Conservation (phyloP, 2,888 invertebrate species). For the Callyntrura sp. region DNA sequence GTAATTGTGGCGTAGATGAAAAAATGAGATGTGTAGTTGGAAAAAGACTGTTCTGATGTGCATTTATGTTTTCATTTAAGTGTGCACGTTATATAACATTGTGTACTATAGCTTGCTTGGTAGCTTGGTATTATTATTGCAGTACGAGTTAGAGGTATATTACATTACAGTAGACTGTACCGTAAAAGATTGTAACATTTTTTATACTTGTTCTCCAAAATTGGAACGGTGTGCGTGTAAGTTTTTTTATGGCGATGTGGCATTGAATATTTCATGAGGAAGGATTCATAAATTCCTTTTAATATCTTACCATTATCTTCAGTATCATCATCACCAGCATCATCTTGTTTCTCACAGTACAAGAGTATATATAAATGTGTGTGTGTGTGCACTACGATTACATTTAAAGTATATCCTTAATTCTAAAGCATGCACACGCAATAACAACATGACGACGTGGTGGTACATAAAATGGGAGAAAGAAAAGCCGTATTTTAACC, state of each 20-base stretch:
- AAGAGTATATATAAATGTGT: no score
- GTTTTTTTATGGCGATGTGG: conserved; percentile 51
- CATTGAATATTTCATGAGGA: conserved; percentile 69
- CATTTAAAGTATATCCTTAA: conserved; percentile 32
- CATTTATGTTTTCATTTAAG: conserved; percentile 49
- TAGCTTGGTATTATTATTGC: not conserved
- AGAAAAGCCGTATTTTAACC: not conserved
- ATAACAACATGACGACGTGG: conserved; percentile 40
- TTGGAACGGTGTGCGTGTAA: not conserved
- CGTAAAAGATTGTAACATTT: no score
- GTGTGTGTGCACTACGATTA: no score
- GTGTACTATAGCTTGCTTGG: no score
- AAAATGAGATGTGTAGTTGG: no score
- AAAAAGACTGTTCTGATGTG: conserved; percentile 3
- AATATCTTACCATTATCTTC: conserved; percentile 54
- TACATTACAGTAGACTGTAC: no score
- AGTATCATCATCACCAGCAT: conserved; percentile 40
- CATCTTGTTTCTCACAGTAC: not conserved
- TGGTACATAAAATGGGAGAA: conserved; percentile 31
- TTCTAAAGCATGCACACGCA: conserved; percentile 43
- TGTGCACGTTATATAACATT: not conserved
- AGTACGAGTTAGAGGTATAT: no score
- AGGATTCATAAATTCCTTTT: conserved; percentile 69
- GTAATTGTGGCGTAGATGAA: no score
- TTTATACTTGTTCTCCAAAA: no score